phyloP scores from a whole-genome alignment of 2,797 vertebrate species.

The Tangara arthus region DNA sequence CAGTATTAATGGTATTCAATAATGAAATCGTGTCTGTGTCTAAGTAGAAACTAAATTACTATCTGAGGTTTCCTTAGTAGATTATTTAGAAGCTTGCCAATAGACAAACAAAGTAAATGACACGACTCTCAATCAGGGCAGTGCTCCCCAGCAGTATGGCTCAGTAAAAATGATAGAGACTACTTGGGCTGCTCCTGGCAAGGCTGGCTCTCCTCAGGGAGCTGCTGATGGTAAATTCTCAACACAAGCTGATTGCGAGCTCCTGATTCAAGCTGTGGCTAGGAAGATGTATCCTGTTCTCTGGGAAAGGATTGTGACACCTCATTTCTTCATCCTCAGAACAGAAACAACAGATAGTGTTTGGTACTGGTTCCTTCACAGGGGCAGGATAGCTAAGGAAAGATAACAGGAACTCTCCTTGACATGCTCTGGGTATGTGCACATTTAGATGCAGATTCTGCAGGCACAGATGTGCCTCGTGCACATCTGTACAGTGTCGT shows the following conservation, averaged over 20 bases:
- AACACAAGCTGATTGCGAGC: neutral
- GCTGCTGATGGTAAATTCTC: neutral
- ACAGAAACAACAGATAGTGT: neutral
- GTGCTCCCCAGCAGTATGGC: slow-evolving; percentile 13
- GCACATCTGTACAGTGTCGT: neutral
- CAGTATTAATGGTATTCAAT: slow-evolving; percentile 44
- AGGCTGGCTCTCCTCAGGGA: neutral
- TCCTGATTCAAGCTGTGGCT: neutral
- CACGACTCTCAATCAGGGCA: slow-evolving; percentile 36
- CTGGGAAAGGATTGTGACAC: neutral
- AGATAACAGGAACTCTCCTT: neutral
- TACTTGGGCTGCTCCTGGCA: neutral
- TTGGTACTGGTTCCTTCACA: neutral
- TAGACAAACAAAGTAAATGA: slow-evolving; percentile 45
- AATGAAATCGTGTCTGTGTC: slow-evolving; percentile 21
- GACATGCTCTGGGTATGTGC: neutral
- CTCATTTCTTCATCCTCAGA: neutral
- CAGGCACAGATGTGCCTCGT: neutral
- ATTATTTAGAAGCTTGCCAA: slow-evolving; percentile 55
- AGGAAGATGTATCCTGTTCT: neutral
- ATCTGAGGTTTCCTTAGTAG: slow-evolving; percentile 26
- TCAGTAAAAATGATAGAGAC: slow-evolving; percentile 10
- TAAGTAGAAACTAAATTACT: slow-evolving; percentile 46
- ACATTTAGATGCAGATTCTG: neutral
- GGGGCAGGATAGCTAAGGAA: neutral